A percentile compares a stretch with the other conserved stretches of the same genome.
Evolutionary conservation across 2,113 vertebrate species (phyloP).

Genomic region (Hippotragus niger): DNA sequence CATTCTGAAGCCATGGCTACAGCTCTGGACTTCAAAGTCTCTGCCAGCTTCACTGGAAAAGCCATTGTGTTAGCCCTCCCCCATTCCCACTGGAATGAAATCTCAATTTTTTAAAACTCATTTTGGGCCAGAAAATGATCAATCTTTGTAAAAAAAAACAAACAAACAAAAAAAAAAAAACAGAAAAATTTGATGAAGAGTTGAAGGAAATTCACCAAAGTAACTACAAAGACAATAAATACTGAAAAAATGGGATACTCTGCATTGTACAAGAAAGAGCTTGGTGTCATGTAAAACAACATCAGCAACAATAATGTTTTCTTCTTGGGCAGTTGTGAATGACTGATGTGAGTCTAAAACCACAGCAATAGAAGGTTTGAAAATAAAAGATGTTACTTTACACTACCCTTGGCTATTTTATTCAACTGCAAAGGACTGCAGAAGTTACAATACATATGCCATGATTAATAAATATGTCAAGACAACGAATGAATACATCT

Average conservation of each 20-base stretch:
- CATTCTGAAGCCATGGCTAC: neutral
- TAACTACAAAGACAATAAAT: neutral
- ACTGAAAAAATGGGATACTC: neutral
- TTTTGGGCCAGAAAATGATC: neutral
- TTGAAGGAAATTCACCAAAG: conserved; percentile 25
- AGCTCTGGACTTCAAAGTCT: neutral
- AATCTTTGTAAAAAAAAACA: neutral
- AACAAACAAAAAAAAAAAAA: neutral
- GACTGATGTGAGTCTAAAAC: neutral
- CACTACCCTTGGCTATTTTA: neutral
- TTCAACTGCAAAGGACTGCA: neutral
- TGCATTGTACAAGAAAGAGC: neutral
- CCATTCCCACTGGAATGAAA: neutral
- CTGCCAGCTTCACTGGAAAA: neutral
- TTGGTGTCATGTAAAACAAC: neutral
- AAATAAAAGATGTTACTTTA: neutral
- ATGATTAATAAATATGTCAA: conserved; percentile 1
- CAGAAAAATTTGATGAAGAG: neutral
- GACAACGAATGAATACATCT: neutral
- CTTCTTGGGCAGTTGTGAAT: neutral
- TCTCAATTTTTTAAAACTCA: neutral
- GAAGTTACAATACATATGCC: neutral
- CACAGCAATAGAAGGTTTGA: neutral
- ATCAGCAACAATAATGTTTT: neutral
- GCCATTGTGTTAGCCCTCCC: neutral